phyloP scores from a whole-genome alignment of 1,140 invertebrate genomes.

The Cherax quadricarinatus region DNA sequence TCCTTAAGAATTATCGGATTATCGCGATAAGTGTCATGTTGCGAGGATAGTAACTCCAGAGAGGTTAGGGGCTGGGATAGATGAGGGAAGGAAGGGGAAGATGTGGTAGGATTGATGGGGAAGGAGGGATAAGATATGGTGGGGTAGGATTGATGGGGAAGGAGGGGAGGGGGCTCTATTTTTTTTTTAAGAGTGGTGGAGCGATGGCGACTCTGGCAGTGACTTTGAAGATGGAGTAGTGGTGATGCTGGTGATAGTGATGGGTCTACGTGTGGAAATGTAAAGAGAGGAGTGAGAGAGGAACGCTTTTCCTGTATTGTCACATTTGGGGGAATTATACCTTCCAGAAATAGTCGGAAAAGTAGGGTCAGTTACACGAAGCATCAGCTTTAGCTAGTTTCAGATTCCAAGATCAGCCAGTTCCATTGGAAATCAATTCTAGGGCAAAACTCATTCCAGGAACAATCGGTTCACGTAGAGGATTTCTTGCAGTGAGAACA shows the following conservation, averaged over 20 bases:
- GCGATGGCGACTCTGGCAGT: not conserved
- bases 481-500: too few species aligned
- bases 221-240: not conserved
- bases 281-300: too few species aligned
- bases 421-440: too few species aligned
- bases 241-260: not conserved
- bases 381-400: too few species aligned
- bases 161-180: not conserved
- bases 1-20: slow-evolving; percentile 2
- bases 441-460: too few species aligned
- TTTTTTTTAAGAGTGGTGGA: not conserved
- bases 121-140: not conserved
- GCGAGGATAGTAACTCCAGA: not conserved
- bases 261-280: too few species aligned
- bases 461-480: too few species aligned
- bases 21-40: not conserved
- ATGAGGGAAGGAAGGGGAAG: not conserved
- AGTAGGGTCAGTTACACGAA: too few species aligned
- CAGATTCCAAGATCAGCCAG: too few species aligned
- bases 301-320: too few species aligned
- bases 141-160: not conserved
- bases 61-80: not conserved
- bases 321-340: too few species aligned
- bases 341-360: too few species aligned
- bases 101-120: not conserved